Conservation (phyloP, 2,113 vertebrate genomes). For the Ivindomyrus marchei region DNA sequence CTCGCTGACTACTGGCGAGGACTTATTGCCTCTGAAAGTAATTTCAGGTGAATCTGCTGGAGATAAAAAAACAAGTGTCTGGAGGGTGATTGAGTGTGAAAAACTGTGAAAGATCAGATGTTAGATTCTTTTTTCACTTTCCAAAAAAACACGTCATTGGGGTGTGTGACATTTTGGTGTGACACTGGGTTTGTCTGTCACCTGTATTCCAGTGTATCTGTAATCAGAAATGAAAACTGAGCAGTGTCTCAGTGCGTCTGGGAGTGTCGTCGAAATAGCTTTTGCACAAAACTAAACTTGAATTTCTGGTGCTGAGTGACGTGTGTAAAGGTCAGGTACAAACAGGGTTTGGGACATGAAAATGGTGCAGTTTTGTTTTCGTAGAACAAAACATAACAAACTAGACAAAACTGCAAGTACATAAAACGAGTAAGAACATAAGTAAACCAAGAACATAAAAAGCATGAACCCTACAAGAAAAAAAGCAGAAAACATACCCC, state of each 20-base stretch:
- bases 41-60: not conserved
- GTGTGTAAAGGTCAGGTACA: not conserved
- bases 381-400: not conserved
- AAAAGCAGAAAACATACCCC: not conserved
- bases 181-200: not conserved
- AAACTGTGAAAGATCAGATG: not conserved
- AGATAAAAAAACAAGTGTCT: not conserved
- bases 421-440: not conserved
- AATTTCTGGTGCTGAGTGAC: constrained; percentile 28
- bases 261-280: constrained; percentile 12
- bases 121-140: not conserved
- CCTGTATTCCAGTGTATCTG: not conserved
- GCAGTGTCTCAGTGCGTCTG: not conserved
- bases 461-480: not conserved
- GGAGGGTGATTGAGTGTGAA: not conserved
- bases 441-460: not conserved
- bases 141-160: not conserved
- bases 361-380: not conserved
- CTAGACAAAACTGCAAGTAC: not conserved
- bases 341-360: not conserved
- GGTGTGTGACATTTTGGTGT: not conserved
- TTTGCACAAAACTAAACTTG: constrained; percentile 27
- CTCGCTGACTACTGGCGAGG: not conserved
- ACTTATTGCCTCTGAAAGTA: not conserved
- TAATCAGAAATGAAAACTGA: not conserved